Percentiles rank a stretch among this genome's conserved stretches.
These are phyloP conservation scores for Eleutherodactylus coqui DNA, from an alignment of 2,797 vertebrate species.

Conservation along the genomic window DNA sequence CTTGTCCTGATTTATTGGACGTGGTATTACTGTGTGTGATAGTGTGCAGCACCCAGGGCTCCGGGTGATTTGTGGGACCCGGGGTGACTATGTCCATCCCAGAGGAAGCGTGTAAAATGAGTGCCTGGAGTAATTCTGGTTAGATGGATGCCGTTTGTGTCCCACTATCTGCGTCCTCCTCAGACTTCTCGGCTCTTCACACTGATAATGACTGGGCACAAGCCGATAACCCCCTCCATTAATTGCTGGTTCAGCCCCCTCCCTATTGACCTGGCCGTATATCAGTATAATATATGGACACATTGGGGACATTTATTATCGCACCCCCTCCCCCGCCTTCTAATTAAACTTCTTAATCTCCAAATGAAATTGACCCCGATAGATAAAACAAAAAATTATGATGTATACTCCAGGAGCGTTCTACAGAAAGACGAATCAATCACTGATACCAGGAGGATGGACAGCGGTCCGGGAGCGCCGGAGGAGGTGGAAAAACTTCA, in stretches of 20 bases:
- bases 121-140: too few relatives aligned
- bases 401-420: too few relatives aligned
- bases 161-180: neutral
- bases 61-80: neutral
- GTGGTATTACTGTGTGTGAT: neutral
- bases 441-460: too few relatives aligned
- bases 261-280: neutral
- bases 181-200: slow-evolving; percentile 31
- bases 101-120: neutral
- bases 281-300: slow-evolving; percentile 6
- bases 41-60: neutral
- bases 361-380: slow-evolving; percentile 20
- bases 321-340: too few relatives aligned
- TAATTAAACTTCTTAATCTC: slow-evolving; percentile 21
- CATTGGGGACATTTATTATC: slow-evolving; percentile 16
- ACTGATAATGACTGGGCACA: slow-evolving; percentile 1
- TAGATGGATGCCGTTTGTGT: too few relatives aligned
- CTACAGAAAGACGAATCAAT: too few relatives aligned
- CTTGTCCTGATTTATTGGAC: neutral
- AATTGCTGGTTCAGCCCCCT: neutral
- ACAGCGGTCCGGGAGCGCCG: too few relatives aligned
- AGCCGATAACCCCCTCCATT: slow-evolving; percentile 10
- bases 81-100: neutral
- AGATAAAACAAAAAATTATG: slow-evolving; percentile 12
- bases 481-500: too few relatives aligned